Base-by-base conservation (phyloP, 2,888 invertebrate genomes). In the Polietes domitor region DNA sequence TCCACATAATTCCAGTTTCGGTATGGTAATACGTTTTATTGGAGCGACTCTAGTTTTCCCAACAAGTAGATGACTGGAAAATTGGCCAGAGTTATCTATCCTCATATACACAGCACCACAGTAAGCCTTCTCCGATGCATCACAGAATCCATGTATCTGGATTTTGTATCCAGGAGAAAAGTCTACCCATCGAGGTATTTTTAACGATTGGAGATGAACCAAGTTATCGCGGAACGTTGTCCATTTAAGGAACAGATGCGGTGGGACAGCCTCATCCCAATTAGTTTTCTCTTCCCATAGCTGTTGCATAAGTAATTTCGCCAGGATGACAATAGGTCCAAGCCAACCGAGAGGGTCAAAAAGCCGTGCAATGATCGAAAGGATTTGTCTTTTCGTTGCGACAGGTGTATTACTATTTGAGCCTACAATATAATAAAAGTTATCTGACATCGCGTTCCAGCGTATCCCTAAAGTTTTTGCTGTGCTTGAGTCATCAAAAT, bases 361-460 rank as follows among this genome's bases (percentile, higher is more conserved):
- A n/a, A 77, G 19, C 19, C 71, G 32, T 9, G 71, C 71, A 1
- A 71, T 77, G 0, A 77, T 24, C 1, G 70, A 77, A 10, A 77
- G 58, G 3, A 74, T 77, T 47, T 74, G 28, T 3, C 77, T 2
- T 17, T 77, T 77, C 7, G 77, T 71, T 4, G 61, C 71, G 2
- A n/a, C 9, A 1, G 17, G 26, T 0, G 41, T 24, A 47, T 24
- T 32, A 28, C 55, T 32, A 2, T 71, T 43, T 7, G 70, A 47
- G 5, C 70, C 50, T 15, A 41, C 21, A 17, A 19, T 43, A 26
- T 82, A 82, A 5, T 73, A 71, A 26, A 82, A 77, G 0, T 21
- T 43, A 63, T 77, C 77, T 2, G 43, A 32, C 9, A 53, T n/a
- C 21, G 77, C 81, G 68, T 82, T 77, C 77, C 74, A 82, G 21